Conservation (phyloP, 2,113 vertebrate species). For the Naja naja region DNA sequence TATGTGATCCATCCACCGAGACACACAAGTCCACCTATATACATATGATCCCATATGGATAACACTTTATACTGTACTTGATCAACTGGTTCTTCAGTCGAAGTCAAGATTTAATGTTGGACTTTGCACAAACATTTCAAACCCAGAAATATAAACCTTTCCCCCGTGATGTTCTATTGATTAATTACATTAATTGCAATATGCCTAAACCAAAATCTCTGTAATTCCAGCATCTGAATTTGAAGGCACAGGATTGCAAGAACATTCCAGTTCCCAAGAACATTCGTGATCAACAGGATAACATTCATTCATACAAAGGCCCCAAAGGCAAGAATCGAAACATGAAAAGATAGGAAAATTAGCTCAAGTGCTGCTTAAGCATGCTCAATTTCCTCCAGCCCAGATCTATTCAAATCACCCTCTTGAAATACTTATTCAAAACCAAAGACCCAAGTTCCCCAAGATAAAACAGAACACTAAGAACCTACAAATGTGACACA, state of each 20-base stretch:
- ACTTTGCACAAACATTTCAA: not conserved
- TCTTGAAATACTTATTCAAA: not conserved
- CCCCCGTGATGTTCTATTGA: not conserved
- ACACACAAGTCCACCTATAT: not conserved
- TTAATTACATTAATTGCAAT: not conserved
- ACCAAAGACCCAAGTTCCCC: not conserved
- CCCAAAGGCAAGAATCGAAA: not conserved
- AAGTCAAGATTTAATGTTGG: not conserved
- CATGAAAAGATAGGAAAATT: not conserved
- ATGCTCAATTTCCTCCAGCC: not conserved
- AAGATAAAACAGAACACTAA: not conserved
- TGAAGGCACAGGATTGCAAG: not conserved
- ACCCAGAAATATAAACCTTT: not conserved
- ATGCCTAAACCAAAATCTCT: not conserved
- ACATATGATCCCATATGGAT: not conserved
- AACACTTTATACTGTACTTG: not conserved
- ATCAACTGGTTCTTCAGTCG: not conserved
- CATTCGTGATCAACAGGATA: not conserved
- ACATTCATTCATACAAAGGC: not conserved
- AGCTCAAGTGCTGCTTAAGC: not conserved
- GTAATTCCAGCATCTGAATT: not conserved
- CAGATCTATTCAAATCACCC: not conserved
- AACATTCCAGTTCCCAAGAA: not conserved
- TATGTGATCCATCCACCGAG: too few species aligned
- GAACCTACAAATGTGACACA: not conserved